Base-by-base conservation (phyloP, 2,888 invertebrate genomes). In the Yponomeuta cagnagella region DNA sequence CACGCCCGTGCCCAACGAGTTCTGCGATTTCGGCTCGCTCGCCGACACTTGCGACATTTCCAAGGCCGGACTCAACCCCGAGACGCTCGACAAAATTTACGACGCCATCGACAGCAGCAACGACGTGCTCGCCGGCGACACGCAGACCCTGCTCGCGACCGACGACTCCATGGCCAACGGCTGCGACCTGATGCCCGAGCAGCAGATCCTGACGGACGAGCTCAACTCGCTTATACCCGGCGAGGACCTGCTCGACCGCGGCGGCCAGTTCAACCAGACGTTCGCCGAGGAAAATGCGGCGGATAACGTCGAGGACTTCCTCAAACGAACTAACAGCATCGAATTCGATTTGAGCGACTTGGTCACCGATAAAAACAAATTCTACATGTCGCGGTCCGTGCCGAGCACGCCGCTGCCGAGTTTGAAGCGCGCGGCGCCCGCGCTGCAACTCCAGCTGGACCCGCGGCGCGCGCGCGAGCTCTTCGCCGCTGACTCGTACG, bases 1-100 rank as follows among this genome's bases (percentile, higher is more conserved):
- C 70, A 95, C 95, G 1, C 95, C 95, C 0, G 94, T 95, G 37
- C 95, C 95, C 10, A 93, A 94, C 72, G 96, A 96, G 78, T 96
- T 95, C 79, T 94, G 94, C 72, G 96, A 96, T 78, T 95, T 96
- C 74, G 94, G 94, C 63, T 91, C 94, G 0, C 93, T 95, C 68
- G 92, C 93, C 5, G 93, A 93, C 67, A 85, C 93, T 1, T 94
- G 94, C 73, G 92, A 92, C 73, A 89, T 93, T 74, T 89, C 92
- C 3, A 90, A 83, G 75, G 92, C 90, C 23, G 89, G 93, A 3
- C 85, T 93, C 30, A 90, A 93, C 73, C 89, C 94, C 4, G 94
- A 95, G 77, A 95, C 94, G 63, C 89, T 95, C 43, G 94, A 93
- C 74, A 94, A 94, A 80, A 94, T 95, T 74, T 93, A 95, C 72